Base-by-base conservation (phyloP, 2,888 invertebrate species). In the Oegoconia quadripuncta region DNA sequence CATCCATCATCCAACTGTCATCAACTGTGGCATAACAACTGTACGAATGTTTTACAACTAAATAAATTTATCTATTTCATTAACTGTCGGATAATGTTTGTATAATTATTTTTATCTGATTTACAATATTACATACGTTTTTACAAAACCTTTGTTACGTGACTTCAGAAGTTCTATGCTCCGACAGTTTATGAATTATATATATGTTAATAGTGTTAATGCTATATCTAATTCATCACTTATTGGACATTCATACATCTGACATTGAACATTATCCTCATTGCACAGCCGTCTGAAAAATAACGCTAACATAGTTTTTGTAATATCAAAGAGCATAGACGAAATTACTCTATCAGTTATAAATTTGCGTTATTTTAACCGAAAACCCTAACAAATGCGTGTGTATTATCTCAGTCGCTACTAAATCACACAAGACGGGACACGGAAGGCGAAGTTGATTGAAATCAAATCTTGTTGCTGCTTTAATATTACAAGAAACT, bases 401-500 rank as follows among this genome's bases (percentile, higher is more conserved):
- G 83, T 82, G 76, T 78, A 79, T 67, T 77, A 80, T 79, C 80
- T 80, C 81, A 70, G 59, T 68, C 50, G 74, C 77, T 76, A 78
- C 69, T 67, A 64, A 64, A 73, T 68, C 51, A 72, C 71, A 76
- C 69, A 80, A 72, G 75, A 74, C 66, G 77, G 76, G 82, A 79
- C 77, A 82, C 79, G 82, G 74, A 82, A 81, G 77, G 83, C 80
- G 68, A 63, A 73, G 58, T 71, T 72, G 78, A 76, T 76, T 70
- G 60, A 81, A 84, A 76, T 74, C 60, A 79, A 77, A 77, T 79
- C 70, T 73, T 72, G 73, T 79, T 74, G 86, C 87, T 81, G 84
- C 84, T 87, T 84, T 62, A 86, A 86, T 86, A 86, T 86, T 86
- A 86, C 87, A 87, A 87, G 74, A 83, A n/a, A 86, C 87, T 79